These are phyloP conservation scores for Augiades crinisus DNA, from an alignment of 2,888 invertebrate species.

Conservation along the genomic window DNA sequence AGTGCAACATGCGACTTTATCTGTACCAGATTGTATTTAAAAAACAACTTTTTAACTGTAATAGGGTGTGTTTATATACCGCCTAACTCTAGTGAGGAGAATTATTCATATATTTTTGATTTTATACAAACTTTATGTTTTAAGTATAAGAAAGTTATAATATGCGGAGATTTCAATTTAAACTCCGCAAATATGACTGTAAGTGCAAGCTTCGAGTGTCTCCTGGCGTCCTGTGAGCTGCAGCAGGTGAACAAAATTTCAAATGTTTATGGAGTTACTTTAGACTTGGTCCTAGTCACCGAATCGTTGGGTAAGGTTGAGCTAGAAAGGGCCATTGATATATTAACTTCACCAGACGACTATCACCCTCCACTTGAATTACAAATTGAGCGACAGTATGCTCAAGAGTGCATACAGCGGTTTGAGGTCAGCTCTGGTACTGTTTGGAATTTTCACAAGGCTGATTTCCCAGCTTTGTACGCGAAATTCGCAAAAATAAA, in stretches of 20 bases:
- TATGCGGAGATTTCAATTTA: too few relatives aligned
- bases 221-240: constrained; percentile 1
- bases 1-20: too few relatives aligned
- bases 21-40: too few relatives aligned
- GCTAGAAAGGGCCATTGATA: not conserved
- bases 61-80: too few relatives aligned
- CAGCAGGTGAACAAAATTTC: constrained; percentile 2
- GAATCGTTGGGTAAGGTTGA: not conserved
- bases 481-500: not conserved
- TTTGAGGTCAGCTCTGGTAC: not conserved
- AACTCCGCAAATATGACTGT: not conserved
- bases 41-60: too few relatives aligned
- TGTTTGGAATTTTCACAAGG: constrained; percentile 6
- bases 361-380: constrained; percentile 6
- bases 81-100: too few relatives aligned
- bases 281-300: constrained; percentile 6
- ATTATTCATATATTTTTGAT: too few relatives aligned
- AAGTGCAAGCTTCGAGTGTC: not conserved
- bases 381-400: not conserved
- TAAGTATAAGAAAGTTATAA: too few relatives aligned
- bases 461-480: not conserved
- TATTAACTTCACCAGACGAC: not conserved
- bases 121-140: too few relatives aligned
- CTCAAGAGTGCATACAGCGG: not conserved
- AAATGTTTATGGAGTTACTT: not conserved